Evolutionary conservation across 2,888 invertebrate genomes (phyloP), one percentile per base, ranked within the genome.

Genomic region (Liodrosophila aerea): DNA sequence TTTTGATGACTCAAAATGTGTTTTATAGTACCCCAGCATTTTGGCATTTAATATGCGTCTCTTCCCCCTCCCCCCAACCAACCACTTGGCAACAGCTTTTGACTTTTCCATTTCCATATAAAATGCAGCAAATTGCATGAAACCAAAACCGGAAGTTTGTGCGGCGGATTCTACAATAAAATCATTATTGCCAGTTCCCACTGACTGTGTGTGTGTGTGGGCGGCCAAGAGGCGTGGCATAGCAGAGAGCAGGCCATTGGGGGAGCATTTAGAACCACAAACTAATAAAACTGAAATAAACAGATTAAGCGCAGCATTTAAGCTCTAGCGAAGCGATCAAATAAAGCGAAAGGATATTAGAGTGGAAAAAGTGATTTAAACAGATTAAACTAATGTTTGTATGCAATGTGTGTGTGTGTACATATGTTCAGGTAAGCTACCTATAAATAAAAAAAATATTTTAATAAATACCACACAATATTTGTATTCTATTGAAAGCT

Each of bases 51-150:
- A 39, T 41, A 13, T n/a, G 43, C 1, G 34, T 34, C 13, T 9
- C n/a, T 15, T 18, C 7, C 16, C 22, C 3, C 36, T 47, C 13
- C 46, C 16, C 22, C 22, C n/a, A n/a, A n/a, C 22, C 22, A 2
- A 22, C 22, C 22, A 22, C 22, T 22, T 5, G 22, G 5, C 22
- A 22, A 22, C 8, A 3, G n/a, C n/a, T 49, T 34, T 41, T 47
- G 27, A 56, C 58, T 63, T 50, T 37, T 37, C 43, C 18, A 45
- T 58, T 68, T 63, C 13, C 22, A 22, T 40, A 58, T 60, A 60
- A 67, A 71, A 37, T 61, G 84, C 67, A 54, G 58, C 45, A 57
- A 84, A 78, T 84, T 74, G 62, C 81, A 81, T 78, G 68, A 81
- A 64, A 80, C 67, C 50, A 7, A 56, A 69, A 64, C 77, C 82